Percentiles rank a stretch among this genome's conserved stretches.
These are phyloP conservation scores for Gastrophysa polygoni DNA, from an alignment of 2,888 invertebrate genomes.

Conservation along the genomic window DNA sequence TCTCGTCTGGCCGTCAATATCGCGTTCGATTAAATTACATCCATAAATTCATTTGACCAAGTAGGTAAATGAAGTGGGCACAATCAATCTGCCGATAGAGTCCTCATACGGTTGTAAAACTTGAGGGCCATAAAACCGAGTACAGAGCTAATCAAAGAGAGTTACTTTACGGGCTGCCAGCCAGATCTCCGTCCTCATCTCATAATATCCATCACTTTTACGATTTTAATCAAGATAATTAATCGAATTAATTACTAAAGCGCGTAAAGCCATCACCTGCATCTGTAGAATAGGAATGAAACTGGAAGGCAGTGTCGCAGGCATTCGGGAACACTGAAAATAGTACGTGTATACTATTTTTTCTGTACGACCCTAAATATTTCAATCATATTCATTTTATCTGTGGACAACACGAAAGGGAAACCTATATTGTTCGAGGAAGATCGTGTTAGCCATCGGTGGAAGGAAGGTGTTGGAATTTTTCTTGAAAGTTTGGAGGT, in stretches of 20 bases:
- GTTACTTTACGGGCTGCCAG: not conserved
- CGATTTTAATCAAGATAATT: slow-evolving; percentile 1
- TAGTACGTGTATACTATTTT: no score
- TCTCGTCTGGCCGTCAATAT: not conserved
- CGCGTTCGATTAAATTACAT: not conserved
- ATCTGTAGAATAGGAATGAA: not conserved
- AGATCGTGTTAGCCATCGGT: no score
- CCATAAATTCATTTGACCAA: not conserved
- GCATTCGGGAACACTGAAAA: no score
- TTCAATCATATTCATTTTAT: no score
- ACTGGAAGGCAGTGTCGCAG: not conserved
- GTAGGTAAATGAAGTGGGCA: not conserved
- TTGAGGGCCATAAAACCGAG: slow-evolving; percentile 9
- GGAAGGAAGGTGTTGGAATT: no score
- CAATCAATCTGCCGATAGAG: not conserved
- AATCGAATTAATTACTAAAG: not conserved
- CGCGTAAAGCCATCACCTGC: not conserved
- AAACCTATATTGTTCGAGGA: no score
- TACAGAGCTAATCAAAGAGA: slow-evolving; percentile 16
- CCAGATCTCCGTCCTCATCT: not conserved
- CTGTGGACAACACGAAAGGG: no score
- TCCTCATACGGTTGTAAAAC: not conserved
- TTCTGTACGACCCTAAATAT: no score
- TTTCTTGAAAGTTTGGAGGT: no score
- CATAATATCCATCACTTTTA: not conserved